Evolutionary conservation across 2,888 invertebrate species (phyloP).

Genomic region (Hypselothyrea guttata): DNA sequence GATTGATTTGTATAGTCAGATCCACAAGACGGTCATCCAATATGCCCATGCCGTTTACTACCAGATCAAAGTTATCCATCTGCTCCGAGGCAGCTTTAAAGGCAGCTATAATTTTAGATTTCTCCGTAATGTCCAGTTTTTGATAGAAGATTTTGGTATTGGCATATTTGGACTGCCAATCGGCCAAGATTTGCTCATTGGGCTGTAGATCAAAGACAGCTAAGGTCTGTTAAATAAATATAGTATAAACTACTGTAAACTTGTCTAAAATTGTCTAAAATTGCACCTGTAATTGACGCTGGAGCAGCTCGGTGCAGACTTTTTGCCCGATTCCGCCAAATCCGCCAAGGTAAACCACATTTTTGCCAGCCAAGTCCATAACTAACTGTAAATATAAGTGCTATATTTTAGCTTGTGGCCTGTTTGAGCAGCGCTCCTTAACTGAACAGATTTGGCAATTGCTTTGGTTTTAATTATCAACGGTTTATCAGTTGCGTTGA

Average conservation of each 20-base stretch:
- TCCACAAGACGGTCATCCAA: slow-evolving; percentile 72
- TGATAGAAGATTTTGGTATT: slow-evolving; percentile 58
- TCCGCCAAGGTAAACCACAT: slow-evolving; percentile 78
- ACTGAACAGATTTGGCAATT: too few relatives aligned
- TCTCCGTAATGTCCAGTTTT: slow-evolving; percentile 72
- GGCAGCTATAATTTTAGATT: slow-evolving; percentile 62
- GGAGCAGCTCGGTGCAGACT: slow-evolving; percentile 56
- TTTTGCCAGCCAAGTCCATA: slow-evolving; percentile 73
- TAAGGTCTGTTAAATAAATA: slow-evolving; percentile 47
- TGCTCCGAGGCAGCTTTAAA: slow-evolving; percentile 56
- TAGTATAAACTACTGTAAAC: not conserved
- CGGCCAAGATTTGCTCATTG: slow-evolving; percentile 49
- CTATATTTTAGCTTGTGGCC: too few relatives aligned
- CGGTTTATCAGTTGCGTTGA: too few relatives aligned
- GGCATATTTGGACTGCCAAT: slow-evolving; percentile 45
- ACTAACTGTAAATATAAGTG: too few relatives aligned
- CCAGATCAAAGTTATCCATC: slow-evolving; percentile 72
- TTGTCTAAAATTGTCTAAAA: not conserved
- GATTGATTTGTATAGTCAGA: slow-evolving; percentile 79
- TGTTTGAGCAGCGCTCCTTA: too few relatives aligned
- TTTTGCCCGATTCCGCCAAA: slow-evolving; percentile 79
- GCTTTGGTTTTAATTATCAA: too few relatives aligned
- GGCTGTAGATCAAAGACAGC: slow-evolving; percentile 73
- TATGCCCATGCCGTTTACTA: slow-evolving; percentile 79
- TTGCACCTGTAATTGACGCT: slow-evolving; percentile 53